Percentiles rank a stretch among this genome's conserved stretches.
Evolutionary conservation across 2,797 vertebrate species (phyloP).

Genomic region (Oophaga sylvatica): DNA sequence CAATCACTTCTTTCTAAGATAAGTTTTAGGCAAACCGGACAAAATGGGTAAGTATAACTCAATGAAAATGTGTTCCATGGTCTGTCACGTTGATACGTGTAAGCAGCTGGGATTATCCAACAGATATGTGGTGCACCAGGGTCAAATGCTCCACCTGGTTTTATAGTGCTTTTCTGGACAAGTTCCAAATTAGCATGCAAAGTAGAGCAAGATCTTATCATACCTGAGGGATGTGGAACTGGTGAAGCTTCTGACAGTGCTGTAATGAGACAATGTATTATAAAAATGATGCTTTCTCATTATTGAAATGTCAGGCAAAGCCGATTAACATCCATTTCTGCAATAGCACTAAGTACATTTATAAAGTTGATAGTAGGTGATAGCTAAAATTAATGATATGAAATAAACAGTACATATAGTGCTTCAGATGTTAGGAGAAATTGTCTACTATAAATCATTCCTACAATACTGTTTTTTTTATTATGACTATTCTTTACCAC

Average conservation of each 20-base stretch:
- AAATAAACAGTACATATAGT: not conserved
- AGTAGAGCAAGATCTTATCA: slow-evolving; percentile 47
- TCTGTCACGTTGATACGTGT: slow-evolving; percentile 6
- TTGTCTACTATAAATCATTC: too few relatives aligned
- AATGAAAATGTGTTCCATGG: not conserved
- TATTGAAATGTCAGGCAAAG: not conserved
- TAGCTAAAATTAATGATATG: not conserved
- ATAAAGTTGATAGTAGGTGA: not conserved
- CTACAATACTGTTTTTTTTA: too few relatives aligned
- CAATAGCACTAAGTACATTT: not conserved
- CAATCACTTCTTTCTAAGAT: not conserved
- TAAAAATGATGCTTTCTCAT: not conserved
- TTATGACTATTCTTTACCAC: too few relatives aligned
- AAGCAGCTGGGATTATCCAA: slow-evolving; percentile 16
- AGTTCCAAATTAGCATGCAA: slow-evolving; percentile 43
- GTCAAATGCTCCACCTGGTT: slow-evolving; percentile 30
- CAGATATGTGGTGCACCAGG: slow-evolving; percentile 27
- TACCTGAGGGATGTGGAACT: slow-evolving; percentile 43
- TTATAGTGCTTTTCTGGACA: slow-evolving; percentile 35
- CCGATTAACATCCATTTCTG: not conserved
- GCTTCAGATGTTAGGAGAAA: not conserved
- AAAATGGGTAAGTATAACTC: not conserved
- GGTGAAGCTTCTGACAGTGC: slow-evolving; percentile 27
- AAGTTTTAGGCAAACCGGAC: not conserved
- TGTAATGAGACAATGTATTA: slow-evolving; percentile 36